A percentile compares a stretch with the other conserved stretches of the same genome.
Evolutionary conservation across 2,888 invertebrate genomes (phyloP).

Genomic region (Lepidocyrtoides sp.): DNA sequence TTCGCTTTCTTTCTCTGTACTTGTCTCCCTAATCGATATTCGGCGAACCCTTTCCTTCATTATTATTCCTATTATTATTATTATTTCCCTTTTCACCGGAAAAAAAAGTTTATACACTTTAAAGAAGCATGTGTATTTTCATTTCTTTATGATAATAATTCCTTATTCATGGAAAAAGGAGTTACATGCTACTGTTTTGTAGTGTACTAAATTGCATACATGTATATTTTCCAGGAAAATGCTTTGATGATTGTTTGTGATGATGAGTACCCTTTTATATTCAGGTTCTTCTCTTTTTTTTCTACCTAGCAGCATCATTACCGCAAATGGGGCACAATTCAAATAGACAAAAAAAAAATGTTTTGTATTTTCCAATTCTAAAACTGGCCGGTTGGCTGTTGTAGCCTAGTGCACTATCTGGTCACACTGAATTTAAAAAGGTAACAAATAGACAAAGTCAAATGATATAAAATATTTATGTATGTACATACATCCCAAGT

Average conservation of each 20-base stretch:
- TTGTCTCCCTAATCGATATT: slow-evolving; percentile 82
- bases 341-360: not conserved
- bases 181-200: not conserved
- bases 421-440: too few relatives aligned
- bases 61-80: slow-evolving; percentile 75
- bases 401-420: too few relatives aligned
- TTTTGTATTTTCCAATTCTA: not conserved
- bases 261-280: slow-evolving; percentile 30
- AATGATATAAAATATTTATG: slow-evolving; percentile 2
- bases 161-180: slow-evolving; percentile 36
- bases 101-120: not conserved
- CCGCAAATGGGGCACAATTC: slow-evolving; percentile 25
- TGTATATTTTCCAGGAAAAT: not conserved
- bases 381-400: too few relatives aligned
- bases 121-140: not conserved
- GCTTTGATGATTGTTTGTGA: slow-evolving; percentile 28
- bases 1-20: not conserved
- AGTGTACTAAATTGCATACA: not conserved
- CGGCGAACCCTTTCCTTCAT: slow-evolving; percentile 81
- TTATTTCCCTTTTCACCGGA: slow-evolving; percentile 26
- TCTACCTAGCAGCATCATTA: slow-evolving; percentile 17
- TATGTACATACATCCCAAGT: slow-evolving; percentile 15
- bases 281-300: not conserved
- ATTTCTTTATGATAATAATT: not conserved
- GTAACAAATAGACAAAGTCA: not conserved